Evolutionary conservation across 53 echinoderm and acorn worm genomes (phyloP).

Genomic region (Echinarachnius parma): DNA sequence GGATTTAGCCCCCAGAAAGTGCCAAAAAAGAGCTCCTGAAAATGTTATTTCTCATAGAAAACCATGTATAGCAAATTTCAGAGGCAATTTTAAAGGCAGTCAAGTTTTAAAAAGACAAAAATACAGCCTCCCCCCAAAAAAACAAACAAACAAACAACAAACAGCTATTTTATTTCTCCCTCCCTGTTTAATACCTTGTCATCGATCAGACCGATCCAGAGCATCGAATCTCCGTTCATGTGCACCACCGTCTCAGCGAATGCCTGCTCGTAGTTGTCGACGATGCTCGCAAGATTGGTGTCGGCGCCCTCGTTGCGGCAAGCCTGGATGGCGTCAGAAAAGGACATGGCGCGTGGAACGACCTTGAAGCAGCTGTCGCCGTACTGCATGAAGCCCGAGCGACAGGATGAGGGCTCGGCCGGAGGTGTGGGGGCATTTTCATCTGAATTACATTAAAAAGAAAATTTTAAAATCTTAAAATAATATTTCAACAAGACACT

Average conservation of each 20-base stretch:
- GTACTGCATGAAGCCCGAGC: conserved; percentile 64
- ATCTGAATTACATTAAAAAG: neutral
- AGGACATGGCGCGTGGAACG: conserved; percentile 36
- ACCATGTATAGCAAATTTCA: no score
- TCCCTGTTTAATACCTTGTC: conserved; percentile 58
- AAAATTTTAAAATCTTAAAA: neutral
- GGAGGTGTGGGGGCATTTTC: conserved; percentile 32
- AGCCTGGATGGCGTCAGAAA: conserved; percentile 48
- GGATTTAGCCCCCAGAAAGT: no score
- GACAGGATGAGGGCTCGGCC: conserved; percentile 32
- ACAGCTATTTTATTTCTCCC: no score
- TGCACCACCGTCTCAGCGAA: conserved; percentile 68
- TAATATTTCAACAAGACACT: no score
- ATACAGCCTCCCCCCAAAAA: no score
- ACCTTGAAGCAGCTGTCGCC: conserved; percentile 71
- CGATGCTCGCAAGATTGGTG: conserved; percentile 64
- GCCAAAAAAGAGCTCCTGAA: no score
- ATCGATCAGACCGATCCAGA: conserved; percentile 77
- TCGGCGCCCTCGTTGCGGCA: conserved; percentile 54
- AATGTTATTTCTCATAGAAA: no score
- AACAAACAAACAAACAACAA: no score
- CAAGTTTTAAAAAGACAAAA: no score
- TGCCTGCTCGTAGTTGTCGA: conserved; percentile 70
- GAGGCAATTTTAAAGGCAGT: no score
- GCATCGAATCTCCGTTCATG: conserved; percentile 53